Percentiles rank a stretch among this genome's conserved stretches.
Evolutionary conservation across 2,113 vertebrate species (phyloP).

Genomic region (Gopherus flavomarginatus): DNA sequence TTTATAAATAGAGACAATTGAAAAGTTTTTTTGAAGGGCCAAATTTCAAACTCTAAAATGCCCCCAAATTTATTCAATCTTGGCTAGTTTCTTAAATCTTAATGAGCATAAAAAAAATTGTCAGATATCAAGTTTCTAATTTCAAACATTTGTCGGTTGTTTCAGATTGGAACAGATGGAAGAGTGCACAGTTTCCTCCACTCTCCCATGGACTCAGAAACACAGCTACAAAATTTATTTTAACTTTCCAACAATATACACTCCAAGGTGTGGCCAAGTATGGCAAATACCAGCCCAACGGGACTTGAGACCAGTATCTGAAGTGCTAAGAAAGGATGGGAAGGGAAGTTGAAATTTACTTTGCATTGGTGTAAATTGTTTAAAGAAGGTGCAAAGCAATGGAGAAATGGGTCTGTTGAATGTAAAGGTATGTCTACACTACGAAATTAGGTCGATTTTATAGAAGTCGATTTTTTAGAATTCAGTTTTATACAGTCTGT

Average conservation of each 20-base stretch:
- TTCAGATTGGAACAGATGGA: not conserved
- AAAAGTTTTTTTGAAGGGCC: not conserved
- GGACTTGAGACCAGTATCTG: not conserved
- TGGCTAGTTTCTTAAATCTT: not conserved
- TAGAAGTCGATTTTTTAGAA: too few relatives aligned
- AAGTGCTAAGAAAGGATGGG: not conserved
- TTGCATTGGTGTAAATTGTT: not conserved
- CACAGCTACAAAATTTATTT: not conserved
- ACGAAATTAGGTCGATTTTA: too few relatives aligned
- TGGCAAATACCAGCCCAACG: not conserved
- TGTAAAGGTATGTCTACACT: not conserved
- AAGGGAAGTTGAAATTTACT: not conserved
- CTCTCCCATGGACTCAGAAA: not conserved
- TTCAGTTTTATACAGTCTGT: too few relatives aligned
- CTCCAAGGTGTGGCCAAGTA: not conserved
- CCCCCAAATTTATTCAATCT: not conserved
- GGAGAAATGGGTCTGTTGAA: not conserved
- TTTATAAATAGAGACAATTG: not conserved
- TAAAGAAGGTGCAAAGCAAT: not conserved
- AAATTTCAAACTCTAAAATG: not conserved
- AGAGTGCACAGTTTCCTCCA: not conserved
- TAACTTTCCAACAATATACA: not conserved
- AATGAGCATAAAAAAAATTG: conserved; percentile 22
- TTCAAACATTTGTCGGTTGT: not conserved
- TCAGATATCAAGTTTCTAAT: not conserved